phyloP scores from a whole-genome alignment of 1,140 invertebrate genomes.

The Heliothis subflexa region DNA sequence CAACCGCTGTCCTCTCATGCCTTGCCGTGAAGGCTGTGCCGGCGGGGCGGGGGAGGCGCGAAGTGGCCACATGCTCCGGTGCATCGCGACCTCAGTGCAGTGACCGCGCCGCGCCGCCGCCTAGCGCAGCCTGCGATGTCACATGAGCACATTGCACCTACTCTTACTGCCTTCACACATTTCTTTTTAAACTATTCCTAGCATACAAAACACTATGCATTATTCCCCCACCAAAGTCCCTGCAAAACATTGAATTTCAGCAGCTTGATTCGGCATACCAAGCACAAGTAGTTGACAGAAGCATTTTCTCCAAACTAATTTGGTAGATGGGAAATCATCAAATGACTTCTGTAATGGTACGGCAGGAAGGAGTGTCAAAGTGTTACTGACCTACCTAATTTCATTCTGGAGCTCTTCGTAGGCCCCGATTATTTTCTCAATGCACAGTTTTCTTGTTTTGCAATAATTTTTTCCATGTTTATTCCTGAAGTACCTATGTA shows the following conservation, averaged over 20 bases:
- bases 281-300: no score
- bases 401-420: no score
- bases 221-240: not conserved
- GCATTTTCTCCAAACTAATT: no score
- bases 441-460: no score
- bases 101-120: conserved; percentile 61
- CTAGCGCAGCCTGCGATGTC: conserved; percentile 55
- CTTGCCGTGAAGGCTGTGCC: conserved; percentile 46
- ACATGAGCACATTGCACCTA: conserved; percentile 45
- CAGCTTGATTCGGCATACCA: no score
- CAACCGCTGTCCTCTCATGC: conserved; percentile 46
- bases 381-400: no score
- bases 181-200: not conserved
- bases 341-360: no score
- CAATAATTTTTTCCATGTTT: no score
- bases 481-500: no score
- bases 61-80: conserved; percentile 68
- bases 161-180: conserved; percentile 26
- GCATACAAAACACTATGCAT: not conserved
- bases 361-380: no score
- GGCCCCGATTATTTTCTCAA: no score
- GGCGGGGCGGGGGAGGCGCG: conserved; percentile 46
- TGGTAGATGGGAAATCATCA: no score
- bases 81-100: conserved; percentile 77
- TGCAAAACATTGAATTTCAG: not conserved